Evolutionary conservation across 2,113 vertebrate genomes (phyloP).

Genomic region (Fukomys damarensis): DNA sequence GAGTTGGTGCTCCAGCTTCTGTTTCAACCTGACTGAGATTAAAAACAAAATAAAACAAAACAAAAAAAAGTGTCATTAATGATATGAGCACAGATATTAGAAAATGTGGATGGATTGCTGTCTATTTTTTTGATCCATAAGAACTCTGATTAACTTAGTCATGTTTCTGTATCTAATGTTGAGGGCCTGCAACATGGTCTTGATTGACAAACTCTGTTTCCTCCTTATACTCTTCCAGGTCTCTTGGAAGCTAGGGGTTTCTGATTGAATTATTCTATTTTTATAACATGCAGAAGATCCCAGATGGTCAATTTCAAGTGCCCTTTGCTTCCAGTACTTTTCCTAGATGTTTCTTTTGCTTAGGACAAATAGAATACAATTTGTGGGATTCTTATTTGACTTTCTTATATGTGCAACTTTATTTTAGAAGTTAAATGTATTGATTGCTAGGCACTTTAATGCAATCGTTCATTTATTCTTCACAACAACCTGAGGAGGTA

Average conservation of each 20-base stretch:
- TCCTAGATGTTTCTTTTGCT: conserved; percentile 54
- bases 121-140: conserved; percentile 24
- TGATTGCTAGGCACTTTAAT: background rate
- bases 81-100: background rate
- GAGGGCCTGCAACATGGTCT: background rate
- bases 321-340: conserved; percentile 12
- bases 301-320: conserved; percentile 41
- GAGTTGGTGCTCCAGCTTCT: background rate
- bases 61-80: background rate
- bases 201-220: conserved; percentile 10
- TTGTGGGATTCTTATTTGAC: conserved; percentile 45
- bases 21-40: background rate
- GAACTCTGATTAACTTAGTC: conserved; percentile 62
- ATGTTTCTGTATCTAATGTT: background rate
- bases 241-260: conserved; percentile 45
- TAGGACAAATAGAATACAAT: background rate
- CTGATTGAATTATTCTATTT: conserved; percentile 61
- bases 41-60: too few species aligned
- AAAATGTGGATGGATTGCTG: background rate
- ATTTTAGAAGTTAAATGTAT: conserved; percentile 58
- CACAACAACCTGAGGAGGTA: background rate
- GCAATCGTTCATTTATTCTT: conserved; percentile 5
- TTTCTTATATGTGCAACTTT: conserved; percentile 40
- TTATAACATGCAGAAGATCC: background rate
- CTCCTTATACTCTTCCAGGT: background rate